Evolutionary conservation across 2,113 vertebrate genomes (phyloP), one percentile per base, ranked within the genome.

Genomic region (Carassius carassius): DNA sequence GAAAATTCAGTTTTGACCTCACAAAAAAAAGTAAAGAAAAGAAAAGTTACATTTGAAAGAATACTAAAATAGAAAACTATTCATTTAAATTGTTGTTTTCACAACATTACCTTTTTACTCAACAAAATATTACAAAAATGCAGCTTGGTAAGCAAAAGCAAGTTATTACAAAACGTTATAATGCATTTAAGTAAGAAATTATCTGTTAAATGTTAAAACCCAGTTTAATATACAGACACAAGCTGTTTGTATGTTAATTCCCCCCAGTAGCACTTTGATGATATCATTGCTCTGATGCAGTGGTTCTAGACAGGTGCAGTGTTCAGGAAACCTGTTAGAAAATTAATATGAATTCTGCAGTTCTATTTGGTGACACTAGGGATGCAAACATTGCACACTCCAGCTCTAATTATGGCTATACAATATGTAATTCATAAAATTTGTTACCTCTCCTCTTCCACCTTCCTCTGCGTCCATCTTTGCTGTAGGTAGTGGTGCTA

Each of bases 371-470:
- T 58, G 17, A 58, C 56, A 58, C 54, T 7, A 56, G 54, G 54
- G 54, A 6, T 19, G 54, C 19, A 58, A 21, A 58, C 8, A 58
- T 21, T 1, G 2, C 19, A 19, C 19, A 58, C 56, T 21, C 8
- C 56, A 60, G 19, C 19, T 60, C 21, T 10, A 60, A 60, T 10
- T 1, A 60, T 60, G 2, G 56, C 56, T 60, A n/a, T 51, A 51
- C 41, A 41, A 7, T 60, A 10, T 3, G 1, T 21, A n/a, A 60
- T 60, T 60, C 21, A 60, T 60, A n/a, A 60, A 54, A 54, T 60
- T 29, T 12, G 10, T 91, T 96, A 98, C 97, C 97, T 97, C 97
- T 96, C 88, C 96, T 94, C 82, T 95, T 96, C 97, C 97, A 99
- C 72, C 96, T 92, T 92, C 96, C 97, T 87, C 92, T 97, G 88